These are phyloP conservation scores for Erynnis tages DNA, from an alignment of 2,888 invertebrate genomes.

Conservation along the genomic window DNA sequence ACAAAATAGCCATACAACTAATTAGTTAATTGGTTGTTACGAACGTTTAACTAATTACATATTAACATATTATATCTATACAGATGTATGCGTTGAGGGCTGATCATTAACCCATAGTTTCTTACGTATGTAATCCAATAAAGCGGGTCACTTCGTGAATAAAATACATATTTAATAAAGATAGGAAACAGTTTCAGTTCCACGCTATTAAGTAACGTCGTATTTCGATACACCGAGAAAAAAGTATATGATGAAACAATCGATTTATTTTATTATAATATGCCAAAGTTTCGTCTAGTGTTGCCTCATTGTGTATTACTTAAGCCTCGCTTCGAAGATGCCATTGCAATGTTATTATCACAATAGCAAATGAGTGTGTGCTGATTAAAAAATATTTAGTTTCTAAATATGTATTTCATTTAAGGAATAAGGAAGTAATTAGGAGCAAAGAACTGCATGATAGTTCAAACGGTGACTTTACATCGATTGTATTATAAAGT, in stretches of 20 bases:
- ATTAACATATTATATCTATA: background rate
- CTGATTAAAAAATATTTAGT: no score
- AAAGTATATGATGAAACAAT: slow-evolving; percentile 18
- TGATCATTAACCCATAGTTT: slow-evolving; percentile 9
- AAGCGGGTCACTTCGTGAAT: slow-evolving; percentile 28
- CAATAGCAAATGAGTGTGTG: no score
- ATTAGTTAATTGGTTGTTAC: no score
- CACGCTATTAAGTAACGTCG: slow-evolving; percentile 13
- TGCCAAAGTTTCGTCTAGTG: background rate
- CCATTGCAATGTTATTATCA: background rate
- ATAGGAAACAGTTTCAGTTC: slow-evolving; percentile 21
- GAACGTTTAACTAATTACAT: no score
- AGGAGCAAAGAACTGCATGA: no score
- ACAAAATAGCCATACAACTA: no score
- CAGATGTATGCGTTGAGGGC: slow-evolving; percentile 5
- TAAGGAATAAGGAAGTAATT: no score
- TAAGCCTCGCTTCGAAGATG: background rate
- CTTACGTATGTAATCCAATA: slow-evolving; percentile 7
- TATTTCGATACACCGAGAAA: slow-evolving; percentile 9
- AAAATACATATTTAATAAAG: slow-evolving; percentile 24
- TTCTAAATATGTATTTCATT: no score
- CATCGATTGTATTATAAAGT: no score
- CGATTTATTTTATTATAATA: slow-evolving; percentile 6
- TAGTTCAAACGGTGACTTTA: no score
- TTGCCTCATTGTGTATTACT: slow-evolving; percentile 8